A percentile compares a stretch with the other conserved stretches of the same genome.
These are phyloP conservation scores for Aethes cnicana DNA, from an alignment of 2,888 invertebrate genomes.

Conservation along the genomic window DNA sequence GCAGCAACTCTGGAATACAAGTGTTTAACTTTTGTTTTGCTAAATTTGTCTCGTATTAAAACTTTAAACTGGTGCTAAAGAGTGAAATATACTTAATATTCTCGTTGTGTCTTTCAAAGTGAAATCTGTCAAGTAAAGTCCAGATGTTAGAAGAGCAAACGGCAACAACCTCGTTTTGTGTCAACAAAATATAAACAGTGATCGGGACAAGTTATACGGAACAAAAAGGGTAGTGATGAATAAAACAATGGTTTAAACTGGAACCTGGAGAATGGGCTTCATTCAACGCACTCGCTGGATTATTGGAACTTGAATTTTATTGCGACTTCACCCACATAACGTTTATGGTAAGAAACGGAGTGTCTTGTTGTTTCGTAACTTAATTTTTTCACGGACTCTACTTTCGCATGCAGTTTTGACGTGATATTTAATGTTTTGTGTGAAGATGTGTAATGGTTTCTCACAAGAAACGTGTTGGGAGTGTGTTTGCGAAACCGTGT, in stretches of 20 bases:
- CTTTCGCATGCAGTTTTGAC: conserved; percentile 32
- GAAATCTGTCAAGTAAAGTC: conserved; percentile 62
- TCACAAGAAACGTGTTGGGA: conserved; percentile 21
- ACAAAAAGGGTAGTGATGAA: conserved; percentile 67
- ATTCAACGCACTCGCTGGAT: conserved; percentile 43
- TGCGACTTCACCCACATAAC: conserved; percentile 74
- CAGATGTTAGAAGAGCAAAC: conserved; percentile 66
- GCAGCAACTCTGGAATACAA: conserved; percentile 11
- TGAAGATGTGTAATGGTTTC: conserved; percentile 16
- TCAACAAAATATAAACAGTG: conserved; percentile 78
- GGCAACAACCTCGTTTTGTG: conserved; percentile 73
- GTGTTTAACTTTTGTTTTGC: conserved; percentile 41
- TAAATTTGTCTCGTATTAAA: conserved; percentile 1
- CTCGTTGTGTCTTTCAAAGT: conserved; percentile 49
- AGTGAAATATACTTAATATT: conserved; percentile 40
- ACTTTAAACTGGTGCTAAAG: conserved; percentile 32
- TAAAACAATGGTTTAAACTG: conserved; percentile 73
- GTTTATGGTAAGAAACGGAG: conserved; percentile 78
- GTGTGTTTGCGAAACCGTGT: conserved; percentile 34
- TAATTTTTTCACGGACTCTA: conserved; percentile 48
- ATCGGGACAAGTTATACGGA: conserved; percentile 61
- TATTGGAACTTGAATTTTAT: conserved; percentile 62
- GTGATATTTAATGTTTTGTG: conserved; percentile 17
- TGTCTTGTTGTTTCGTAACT: conserved; percentile 75
- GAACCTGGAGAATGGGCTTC: conserved; percentile 71